Base-by-base conservation (phyloP, 2,113 vertebrate species). In the Leptobrachium leishanense region DNA sequence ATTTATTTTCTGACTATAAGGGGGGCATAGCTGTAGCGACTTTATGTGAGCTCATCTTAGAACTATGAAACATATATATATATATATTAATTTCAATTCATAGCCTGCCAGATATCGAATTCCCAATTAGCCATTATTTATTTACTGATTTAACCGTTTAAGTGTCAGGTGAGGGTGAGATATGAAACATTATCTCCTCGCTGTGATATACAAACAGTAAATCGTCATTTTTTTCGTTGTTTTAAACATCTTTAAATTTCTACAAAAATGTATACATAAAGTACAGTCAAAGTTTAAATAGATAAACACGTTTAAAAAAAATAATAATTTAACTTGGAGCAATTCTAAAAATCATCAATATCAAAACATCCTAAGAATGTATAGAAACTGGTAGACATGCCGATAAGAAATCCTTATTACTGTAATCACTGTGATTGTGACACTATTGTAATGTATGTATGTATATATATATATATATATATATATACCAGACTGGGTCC, bases 301-400 rank as follows among this genome's bases (percentile, higher is more conserved):
- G 71, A 13, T 72, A 41, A 57, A 53, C 40, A 68, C 53, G 15
- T 12, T 9, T 43, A 64, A 59, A 64, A 66, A 59, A 57, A 76
- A 31, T 31, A 65, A 10, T 74, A 31, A 74, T 6, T 12, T 2
- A 53, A 54, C 13, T 72, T 57, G 42, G 55, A 59, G 55, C 55
- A 59, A 59, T 59, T 12, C 55, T 59, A 59, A 59, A 59, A 59
- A 59, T 15, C 6, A 3, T 39, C 62, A 64, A 64, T 64, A 31
- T 64, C 31, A 64, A 64, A 64, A 64, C 62, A 59, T 59, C n/a
- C 20, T 64, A 20, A 64, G 5, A 39, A 5, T 64, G 15, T 31
- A 39, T 64, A 64, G 2, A 64, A 64, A 64, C 3, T 64, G 62
- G 62, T 64, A 64, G 62, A 64, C 20, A 64, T 39, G 62, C 6